These are phyloP conservation scores for Hemiprocne comata DNA, from an alignment of 2,113 vertebrate species.

Conservation along the genomic window DNA sequence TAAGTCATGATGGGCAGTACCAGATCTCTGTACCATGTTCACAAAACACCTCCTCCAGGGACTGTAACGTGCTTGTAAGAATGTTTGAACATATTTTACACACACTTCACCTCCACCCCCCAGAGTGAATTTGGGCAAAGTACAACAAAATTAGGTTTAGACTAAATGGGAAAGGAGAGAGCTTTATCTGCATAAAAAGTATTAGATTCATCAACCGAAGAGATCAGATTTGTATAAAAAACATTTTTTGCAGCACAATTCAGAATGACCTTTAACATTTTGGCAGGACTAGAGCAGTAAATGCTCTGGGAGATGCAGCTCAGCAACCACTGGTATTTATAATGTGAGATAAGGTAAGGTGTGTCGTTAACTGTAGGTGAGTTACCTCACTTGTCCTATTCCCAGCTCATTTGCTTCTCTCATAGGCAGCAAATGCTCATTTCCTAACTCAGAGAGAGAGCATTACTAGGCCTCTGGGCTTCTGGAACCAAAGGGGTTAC, in stretches of 20 bases:
- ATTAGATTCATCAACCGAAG: neutral
- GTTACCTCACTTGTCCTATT: neutral
- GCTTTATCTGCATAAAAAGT: neutral
- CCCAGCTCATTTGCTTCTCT: neutral
- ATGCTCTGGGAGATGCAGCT: neutral
- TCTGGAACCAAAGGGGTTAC: neutral
- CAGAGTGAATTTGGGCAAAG: neutral
- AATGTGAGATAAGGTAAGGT: neutral
- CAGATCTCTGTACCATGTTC: neutral
- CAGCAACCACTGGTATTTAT: neutral
- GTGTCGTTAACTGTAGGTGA: neutral
- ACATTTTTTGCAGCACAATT: neutral
- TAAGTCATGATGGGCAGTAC: neutral
- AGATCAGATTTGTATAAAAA: neutral
- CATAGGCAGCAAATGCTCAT: neutral
- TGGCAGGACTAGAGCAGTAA: neutral
- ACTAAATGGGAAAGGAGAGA: neutral
- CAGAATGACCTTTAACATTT: neutral
- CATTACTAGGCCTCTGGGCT: neutral
- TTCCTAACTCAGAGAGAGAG: neutral
- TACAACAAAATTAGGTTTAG: neutral
- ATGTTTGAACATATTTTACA: neutral
- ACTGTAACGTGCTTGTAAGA: neutral
- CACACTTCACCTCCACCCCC: rapidly evolving
- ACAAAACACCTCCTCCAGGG: neutral